phyloP scores from a whole-genome alignment of 2,888 invertebrate species.

The Lepidocyrtinus sp. region DNA sequence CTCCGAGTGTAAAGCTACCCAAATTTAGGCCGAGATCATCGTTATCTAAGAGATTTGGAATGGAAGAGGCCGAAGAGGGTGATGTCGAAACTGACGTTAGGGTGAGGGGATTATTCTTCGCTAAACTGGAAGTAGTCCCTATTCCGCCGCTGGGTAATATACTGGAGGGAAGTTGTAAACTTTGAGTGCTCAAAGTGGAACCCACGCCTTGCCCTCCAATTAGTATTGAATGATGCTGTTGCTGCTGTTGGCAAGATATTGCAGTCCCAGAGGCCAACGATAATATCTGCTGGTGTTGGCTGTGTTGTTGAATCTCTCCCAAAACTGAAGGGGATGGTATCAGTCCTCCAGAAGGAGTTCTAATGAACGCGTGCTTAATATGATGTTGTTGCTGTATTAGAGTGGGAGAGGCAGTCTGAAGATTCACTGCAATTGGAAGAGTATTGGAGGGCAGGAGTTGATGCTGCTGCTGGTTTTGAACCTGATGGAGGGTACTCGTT shows the following conservation, averaged over 20 bases:
- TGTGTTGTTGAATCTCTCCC: conserved; percentile 9
- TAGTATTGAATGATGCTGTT: too few relatives aligned
- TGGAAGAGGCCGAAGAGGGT: conserved; percentile 32
- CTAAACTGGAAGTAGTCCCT: not conserved
- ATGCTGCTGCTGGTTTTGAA: conserved; percentile 22
- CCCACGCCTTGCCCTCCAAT: too few relatives aligned
- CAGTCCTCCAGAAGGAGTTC: conserved; percentile 16
- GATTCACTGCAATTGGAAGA: conserved; percentile 32
- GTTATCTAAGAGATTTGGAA: conserved; percentile 46
- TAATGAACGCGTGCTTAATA: conserved; percentile 17
- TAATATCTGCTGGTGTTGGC: not conserved
- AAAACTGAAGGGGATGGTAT: too few relatives aligned
- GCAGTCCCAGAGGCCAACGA: too few relatives aligned
- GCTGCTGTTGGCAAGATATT: not conserved
- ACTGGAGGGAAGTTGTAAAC: conserved; percentile 41
- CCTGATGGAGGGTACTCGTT: not conserved
- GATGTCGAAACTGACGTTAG: not conserved
- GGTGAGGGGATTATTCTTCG: not conserved
- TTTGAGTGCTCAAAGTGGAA: conserved; percentile 49
- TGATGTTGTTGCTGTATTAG: conserved; percentile 20
- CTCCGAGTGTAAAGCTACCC: conserved; percentile 38
- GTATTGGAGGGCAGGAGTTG: not conserved
- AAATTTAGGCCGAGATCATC: conserved; percentile 59
- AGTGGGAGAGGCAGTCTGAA: conserved; percentile 20
- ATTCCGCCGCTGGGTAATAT: conserved; percentile 21